Evolutionary conservation across 2,888 invertebrate genomes (phyloP), one percentile per base, ranked within the genome.

Genomic region (Acleris laterana): DNA sequence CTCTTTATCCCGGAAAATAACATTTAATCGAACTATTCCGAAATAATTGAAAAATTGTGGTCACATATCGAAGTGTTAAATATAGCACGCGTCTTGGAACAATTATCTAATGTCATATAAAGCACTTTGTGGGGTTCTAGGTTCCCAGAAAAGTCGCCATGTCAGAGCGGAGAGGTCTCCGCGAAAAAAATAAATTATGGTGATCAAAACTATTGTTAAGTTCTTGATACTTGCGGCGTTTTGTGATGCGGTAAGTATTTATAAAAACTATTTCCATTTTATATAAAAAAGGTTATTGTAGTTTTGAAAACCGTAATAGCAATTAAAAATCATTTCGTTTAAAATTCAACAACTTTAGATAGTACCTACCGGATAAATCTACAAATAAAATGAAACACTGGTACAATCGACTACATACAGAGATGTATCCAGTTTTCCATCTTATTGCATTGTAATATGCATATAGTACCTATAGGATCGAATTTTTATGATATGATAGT

Each of bases 221-320:
- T 82, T 86, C 70, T 74, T 89, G 58, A 58, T 85, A 55, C 28
- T 87, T 38, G 17, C 85, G 44, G 69, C 79, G 11, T 67, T 80
- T 22, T 82, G 86, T 77, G 77, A 88, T 62, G 88, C 89, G 73
- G 91, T 90, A 77, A 85, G 88, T 13, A 38, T 55, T 20, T 52
- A n/a, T n/a, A 17, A 32, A 52, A 32, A 32, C 17, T 1, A 6
- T n/a, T 6, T n/a, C 13, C 25, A 84, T 83, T 65, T 32, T 11
- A 11, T 0, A 32, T 32, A 11, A 1, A 11, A 3, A 11, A 32
- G 3, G 32, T 7, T 28, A 28, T 28, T 28, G 1, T 6, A 9
- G 7, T 28, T 9, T 32, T 32, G 2, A 32, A 32, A 32, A 32
- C 11, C 32, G 9, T 11, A 32, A 32, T 32, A 4, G 32, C 6